Evolutionary conservation across 2,797 vertebrate genomes (phyloP), one percentile per base, ranked within the genome.

Genomic region (Benthosema pterotum): DNA sequence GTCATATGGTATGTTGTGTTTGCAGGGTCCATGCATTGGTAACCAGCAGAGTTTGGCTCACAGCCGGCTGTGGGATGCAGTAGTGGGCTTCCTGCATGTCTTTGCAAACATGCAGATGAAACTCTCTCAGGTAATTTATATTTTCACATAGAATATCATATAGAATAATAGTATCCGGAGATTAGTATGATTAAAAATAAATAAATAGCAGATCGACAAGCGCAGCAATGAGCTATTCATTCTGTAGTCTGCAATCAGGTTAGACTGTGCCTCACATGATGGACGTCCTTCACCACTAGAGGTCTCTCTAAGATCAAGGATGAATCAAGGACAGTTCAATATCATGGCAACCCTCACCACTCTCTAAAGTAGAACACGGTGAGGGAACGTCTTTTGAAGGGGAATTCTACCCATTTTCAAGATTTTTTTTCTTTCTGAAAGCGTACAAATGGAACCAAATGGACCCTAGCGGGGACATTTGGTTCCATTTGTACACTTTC

Each of bases 101-200:
- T 99, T 99, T 88, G 97, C 97, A 72, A 98, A 99, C 85, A 98
- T 99, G 97, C 97, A 99, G 89, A 99, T 99, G 97, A 99, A 99
- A 85, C 92, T 99, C 60, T 98, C 97, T 22, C 97, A 99, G 96
- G 97, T 96, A 94, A 59, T 38, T 38, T 25, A 25, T 25, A 25
- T 25, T 25, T 25, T 25, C 0, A 25, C 5, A 25, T 25, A 25
- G n/a, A n/a, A 25, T 25, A 25, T n/a, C n/a, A n/a, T 25, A 25
- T 25, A 25, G 22, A 25, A 25, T 25, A 25, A 25, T 25, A 25
- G 3, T 25, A 25, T 25, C 5, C 22, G 5, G 5, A 25, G 22
- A 25, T 25, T 25, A 3, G 22, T 5, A 25, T 25, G 3, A 25
- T 25, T 3, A 25, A 1, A 3, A 25, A 25, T 22, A 22, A 22